A percentile compares a stretch with the other conserved stretches of the same genome.
Conservation (phyloP, 2,888 invertebrate genomes). For the Plebejus melissa region DNA sequence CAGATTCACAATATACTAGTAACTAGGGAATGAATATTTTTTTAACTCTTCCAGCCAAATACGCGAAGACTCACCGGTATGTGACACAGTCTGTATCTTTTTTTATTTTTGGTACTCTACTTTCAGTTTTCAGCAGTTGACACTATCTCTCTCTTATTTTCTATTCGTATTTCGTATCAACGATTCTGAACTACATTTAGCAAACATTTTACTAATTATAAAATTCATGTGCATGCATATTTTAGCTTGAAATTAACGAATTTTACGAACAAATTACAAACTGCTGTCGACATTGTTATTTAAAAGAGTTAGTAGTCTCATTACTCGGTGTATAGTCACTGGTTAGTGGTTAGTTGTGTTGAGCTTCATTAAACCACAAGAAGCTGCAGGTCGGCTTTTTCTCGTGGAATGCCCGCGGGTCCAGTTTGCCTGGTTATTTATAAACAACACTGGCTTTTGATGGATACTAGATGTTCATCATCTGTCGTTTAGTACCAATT, state of each 20-base stretch:
- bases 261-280: no score
- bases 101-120: no score
- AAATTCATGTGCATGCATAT: not conserved
- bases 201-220: not conserved
- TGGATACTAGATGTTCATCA: not conserved
- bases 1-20: not conserved
- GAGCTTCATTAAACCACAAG: conserved; percentile 22
- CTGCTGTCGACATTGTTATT: not conserved
- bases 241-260: not conserved
- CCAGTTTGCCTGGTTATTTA: conserved; percentile 15
- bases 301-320: not conserved
- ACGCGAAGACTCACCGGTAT: not conserved
- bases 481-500: not conserved
- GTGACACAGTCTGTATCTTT: no score
- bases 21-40: no score
- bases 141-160: not conserved
- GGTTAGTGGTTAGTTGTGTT: not conserved
- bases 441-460: not conserved
- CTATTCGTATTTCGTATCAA: not conserved
- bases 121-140: no score
- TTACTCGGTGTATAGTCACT: not conserved
- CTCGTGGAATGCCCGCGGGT: conserved; percentile 1
- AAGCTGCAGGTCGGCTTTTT: conserved; percentile 13
- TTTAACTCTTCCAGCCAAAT: not conserved
- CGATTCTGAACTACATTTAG: not conserved